Conservation (phyloP, 2,113 vertebrate species). For the Hippopotamus amphibius region DNA sequence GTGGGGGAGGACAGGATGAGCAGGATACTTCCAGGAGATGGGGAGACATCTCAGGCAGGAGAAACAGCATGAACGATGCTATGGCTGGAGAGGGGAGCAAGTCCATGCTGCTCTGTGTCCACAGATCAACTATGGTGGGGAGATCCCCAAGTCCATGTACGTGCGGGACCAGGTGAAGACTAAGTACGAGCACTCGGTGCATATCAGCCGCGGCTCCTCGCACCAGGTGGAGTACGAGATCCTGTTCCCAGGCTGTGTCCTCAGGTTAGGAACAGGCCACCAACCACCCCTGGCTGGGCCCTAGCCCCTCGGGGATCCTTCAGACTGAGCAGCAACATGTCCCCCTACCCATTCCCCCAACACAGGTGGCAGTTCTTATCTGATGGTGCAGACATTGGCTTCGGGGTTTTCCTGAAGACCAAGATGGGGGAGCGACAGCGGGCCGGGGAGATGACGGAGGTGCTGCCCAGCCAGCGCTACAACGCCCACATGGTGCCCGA, state of each 20-base stretch:
- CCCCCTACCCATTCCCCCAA: too few relatives aligned
- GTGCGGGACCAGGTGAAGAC: constrained; percentile 93
- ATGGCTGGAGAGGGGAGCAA: neutral
- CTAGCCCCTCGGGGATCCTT: neutral
- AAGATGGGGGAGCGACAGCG: constrained; percentile 92
- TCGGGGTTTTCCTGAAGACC: constrained; percentile 94
- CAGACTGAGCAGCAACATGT: neutral
- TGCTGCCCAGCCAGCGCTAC: constrained; percentile 93
- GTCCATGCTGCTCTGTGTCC: neutral
- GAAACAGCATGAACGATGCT: neutral
- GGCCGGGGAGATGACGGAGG: constrained; percentile 92
- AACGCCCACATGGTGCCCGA: constrained; percentile 96
- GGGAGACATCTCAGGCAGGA: neutral
- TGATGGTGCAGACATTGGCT: constrained; percentile 93
- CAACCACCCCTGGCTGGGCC: neutral
- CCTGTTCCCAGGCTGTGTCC: constrained; percentile 94
- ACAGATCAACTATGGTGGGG: constrained; percentile 94
- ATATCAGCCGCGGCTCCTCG: constrained; percentile 91
- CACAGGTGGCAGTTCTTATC: constrained; percentile 95
- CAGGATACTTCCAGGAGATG: neutral
- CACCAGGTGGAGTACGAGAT: constrained; percentile 96
- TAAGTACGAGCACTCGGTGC: constrained; percentile 92
- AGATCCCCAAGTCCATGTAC: constrained; percentile 93
- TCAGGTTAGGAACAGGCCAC: constrained; percentile 88
- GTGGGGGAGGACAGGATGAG: neutral